A percentile compares a stretch with the other conserved stretches of the same genome.
These are phyloP conservation scores for Polydrusus tereticollis DNA, from an alignment of 2,888 invertebrate genomes.

Conservation along the genomic window DNA sequence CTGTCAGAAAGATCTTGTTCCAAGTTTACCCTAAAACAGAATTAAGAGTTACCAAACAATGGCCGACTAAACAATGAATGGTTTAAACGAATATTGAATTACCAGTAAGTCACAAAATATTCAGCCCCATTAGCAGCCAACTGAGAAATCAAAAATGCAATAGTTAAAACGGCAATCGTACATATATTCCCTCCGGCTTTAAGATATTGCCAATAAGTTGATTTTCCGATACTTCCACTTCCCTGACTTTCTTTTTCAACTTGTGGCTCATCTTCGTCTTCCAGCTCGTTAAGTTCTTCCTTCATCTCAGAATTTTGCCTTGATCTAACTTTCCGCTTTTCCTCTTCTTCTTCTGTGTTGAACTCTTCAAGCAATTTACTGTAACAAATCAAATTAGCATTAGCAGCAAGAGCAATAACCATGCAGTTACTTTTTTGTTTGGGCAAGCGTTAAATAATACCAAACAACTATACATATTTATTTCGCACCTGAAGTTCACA, in stretches of 20 bases:
- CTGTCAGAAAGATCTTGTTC: slow-evolving; percentile 60
- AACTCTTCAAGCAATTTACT: slow-evolving; percentile 66
- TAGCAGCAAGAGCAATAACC: too few relatives aligned
- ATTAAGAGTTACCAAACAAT: too few relatives aligned
- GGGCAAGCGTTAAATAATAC: too few relatives aligned
- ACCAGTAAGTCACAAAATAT: slow-evolving; percentile 80
- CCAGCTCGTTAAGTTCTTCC: slow-evolving; percentile 57
- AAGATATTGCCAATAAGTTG: slow-evolving; percentile 69
- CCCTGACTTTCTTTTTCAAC: slow-evolving; percentile 61
- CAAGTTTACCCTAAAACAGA: slow-evolving; percentile 59
- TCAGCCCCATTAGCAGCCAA: slow-evolving; percentile 75
- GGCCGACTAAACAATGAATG: too few relatives aligned
- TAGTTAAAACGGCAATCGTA: slow-evolving; percentile 65
- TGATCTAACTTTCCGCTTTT: slow-evolving; percentile 59
- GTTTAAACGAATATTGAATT: too few relatives aligned
- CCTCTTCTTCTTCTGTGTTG: slow-evolving; percentile 59
- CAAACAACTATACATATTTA: too few relatives aligned
- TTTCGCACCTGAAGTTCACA: slow-evolving; percentile 63
- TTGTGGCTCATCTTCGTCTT: slow-evolving; percentile 57
- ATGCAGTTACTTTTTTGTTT: too few relatives aligned
- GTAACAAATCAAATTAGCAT: background rate
- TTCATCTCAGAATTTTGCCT: slow-evolving; percentile 61
- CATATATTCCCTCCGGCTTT: slow-evolving; percentile 69
- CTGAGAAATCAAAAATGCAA: slow-evolving; percentile 72
- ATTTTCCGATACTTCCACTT: slow-evolving; percentile 58